Conservation (phyloP, 2,113 vertebrate genomes). For the Chunga burmeisteri region DNA sequence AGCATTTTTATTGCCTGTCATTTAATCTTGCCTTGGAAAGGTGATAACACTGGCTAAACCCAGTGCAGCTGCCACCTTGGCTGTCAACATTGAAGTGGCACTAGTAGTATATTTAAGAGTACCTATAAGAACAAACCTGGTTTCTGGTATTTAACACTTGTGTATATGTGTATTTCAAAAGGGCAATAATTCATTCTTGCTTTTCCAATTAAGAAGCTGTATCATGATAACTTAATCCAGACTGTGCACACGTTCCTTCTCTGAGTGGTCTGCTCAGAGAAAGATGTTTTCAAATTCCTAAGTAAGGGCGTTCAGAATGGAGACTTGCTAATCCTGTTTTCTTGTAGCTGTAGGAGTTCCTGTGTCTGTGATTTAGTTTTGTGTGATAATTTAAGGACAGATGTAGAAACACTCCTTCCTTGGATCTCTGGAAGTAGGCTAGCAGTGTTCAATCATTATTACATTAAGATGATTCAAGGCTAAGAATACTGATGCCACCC, state of each 20-base stretch:
- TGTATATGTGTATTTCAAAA: background rate
- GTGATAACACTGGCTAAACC: background rate
- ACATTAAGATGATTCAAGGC: conserved; percentile 16
- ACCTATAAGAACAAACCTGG: background rate
- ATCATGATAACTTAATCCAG: background rate
- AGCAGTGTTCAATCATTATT: background rate
- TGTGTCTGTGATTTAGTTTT: background rate
- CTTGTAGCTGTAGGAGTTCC: background rate
- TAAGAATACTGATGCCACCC: conserved; percentile 16
- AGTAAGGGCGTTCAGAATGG: background rate
- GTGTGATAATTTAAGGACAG: conserved; percentile 27
- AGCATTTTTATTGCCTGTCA: background rate
- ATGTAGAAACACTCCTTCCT: conserved; percentile 24
- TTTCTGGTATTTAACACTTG: background rate
- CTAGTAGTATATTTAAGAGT: background rate
- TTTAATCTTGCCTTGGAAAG: background rate
- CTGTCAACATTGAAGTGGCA: background rate
- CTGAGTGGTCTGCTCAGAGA: background rate
- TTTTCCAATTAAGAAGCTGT: background rate
- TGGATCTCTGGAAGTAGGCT: conserved; percentile 14
- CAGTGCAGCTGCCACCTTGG: background rate
- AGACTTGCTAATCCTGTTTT: background rate
- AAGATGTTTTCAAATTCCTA: background rate
- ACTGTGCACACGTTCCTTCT: background rate
- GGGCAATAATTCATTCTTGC: background rate